These are phyloP conservation scores for Porites australiensis DNA, from an alignment of 64 coral and sea anemone genomes.

Conservation along the genomic window DNA sequence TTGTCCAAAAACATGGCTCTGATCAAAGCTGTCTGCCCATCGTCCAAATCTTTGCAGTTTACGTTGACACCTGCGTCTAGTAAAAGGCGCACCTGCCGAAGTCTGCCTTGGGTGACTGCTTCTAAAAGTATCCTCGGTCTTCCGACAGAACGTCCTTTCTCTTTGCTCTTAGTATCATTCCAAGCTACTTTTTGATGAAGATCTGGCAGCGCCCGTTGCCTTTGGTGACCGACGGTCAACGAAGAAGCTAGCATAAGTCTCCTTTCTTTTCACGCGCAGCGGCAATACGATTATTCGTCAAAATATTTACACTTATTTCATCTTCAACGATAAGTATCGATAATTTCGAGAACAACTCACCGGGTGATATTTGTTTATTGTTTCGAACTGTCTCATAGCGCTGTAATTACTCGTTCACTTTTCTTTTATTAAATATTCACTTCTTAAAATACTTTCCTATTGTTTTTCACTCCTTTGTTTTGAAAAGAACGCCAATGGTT, in stretches of 20 bases:
- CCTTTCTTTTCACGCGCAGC: not conserved
- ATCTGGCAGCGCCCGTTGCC: not conserved
- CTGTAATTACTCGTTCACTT: constrained; percentile 19
- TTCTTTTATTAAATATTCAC: constrained; percentile 29
- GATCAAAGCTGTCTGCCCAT: constrained; percentile 86
- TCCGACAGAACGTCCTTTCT: not conserved
- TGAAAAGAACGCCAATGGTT: constrained; percentile 11
- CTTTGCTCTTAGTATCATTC: not conserved
- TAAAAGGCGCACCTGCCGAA: constrained; percentile 78
- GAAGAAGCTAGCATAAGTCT: not conserved
- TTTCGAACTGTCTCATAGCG: not conserved
- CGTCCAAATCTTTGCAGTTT: constrained; percentile 81
- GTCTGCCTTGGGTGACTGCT: constrained; percentile 75
- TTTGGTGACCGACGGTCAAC: constrained; percentile 7
- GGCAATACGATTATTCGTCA: not conserved
- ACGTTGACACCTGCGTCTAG: constrained; percentile 92
- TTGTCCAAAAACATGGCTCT: constrained; percentile 84
- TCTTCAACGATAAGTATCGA: not conserved
- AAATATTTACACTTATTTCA: not conserved
- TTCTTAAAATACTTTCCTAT: not conserved
- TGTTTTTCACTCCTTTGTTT: constrained; percentile 4
- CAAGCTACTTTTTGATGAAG: not conserved
- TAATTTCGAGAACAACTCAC: not conserved
- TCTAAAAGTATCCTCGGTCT: constrained; percentile 87
- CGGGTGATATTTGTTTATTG: not conserved